phyloP scores from a whole-genome alignment of 2,888 invertebrate species.

The Dromius quadrimaculatus region DNA sequence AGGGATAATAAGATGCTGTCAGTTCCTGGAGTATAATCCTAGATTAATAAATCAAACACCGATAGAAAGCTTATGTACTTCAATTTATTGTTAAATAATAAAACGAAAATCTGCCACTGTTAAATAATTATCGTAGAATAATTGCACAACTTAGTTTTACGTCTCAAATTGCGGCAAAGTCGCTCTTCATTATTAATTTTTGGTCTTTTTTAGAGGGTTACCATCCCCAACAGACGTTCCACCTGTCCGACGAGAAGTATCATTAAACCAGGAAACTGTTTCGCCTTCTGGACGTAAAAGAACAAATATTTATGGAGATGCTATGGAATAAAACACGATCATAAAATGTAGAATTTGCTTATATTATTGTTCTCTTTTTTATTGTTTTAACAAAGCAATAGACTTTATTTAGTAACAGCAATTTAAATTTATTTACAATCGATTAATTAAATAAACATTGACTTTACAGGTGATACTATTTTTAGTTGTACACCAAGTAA shows the following conservation, averaged over 20 bases:
- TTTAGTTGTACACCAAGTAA: slow-evolving; percentile 37
- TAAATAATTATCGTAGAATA: too few species aligned
- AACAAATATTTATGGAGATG: slow-evolving; percentile 53
- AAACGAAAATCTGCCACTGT: too few species aligned
- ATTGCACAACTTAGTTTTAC: too few species aligned
- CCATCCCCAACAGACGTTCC: slow-evolving; percentile 26
- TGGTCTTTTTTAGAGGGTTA: slow-evolving; percentile 1
- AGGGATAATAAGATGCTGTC: too few species aligned
- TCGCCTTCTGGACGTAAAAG: slow-evolving; percentile 16
- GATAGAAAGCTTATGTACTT: too few species aligned
- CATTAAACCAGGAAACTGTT: slow-evolving; percentile 7
- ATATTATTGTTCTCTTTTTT: not conserved
- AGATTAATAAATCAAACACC: too few species aligned
- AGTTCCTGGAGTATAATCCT: too few species aligned
- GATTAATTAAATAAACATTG: slow-evolving; percentile 7
- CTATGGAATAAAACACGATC: slow-evolving; percentile 46
- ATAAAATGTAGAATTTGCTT: slow-evolving; percentile 11
- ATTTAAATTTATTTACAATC: not conserved
- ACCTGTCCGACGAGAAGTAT: slow-evolving; percentile 8
- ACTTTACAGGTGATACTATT: slow-evolving; percentile 18
- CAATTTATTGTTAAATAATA: too few species aligned
- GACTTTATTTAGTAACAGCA: slow-evolving; percentile 14
- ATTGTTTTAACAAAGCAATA: slow-evolving; percentile 5
- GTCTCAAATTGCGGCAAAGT: too few species aligned
- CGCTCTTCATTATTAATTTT: not conserved